Evolutionary conservation across 1,140 invertebrate species (phyloP).

Genomic region (Chrysomallon squamiferum): DNA sequence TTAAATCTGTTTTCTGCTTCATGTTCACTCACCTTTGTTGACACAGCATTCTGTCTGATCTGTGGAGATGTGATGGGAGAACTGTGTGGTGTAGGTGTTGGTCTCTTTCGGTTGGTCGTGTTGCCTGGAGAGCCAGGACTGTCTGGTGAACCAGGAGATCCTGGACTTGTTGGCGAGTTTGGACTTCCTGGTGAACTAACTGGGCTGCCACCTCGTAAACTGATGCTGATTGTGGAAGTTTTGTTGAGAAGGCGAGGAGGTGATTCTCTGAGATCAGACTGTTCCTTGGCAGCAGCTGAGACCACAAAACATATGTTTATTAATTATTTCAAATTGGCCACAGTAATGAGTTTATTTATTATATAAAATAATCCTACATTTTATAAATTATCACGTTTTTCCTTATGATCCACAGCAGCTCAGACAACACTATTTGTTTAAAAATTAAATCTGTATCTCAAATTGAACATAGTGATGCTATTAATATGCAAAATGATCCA

Average conservation of each 20-base stretch:
- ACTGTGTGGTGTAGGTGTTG: slow-evolving; percentile 35
- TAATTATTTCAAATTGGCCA: too few species aligned
- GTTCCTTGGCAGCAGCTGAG: slow-evolving; percentile 51
- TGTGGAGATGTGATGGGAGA: slow-evolving; percentile 28
- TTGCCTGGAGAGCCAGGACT: slow-evolving; percentile 39
- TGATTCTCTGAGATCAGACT: slow-evolving; percentile 41
- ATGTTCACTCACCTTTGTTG: slow-evolving; percentile 36
- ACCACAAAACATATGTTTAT: slow-evolving; percentile 15
- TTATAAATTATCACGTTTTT: too few species aligned
- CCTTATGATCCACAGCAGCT: too few species aligned
- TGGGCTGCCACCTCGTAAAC: slow-evolving; percentile 45
- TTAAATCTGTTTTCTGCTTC: too few species aligned
- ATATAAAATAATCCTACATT: too few species aligned
- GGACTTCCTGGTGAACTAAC: slow-evolving; percentile 29
- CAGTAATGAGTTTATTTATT: too few species aligned
- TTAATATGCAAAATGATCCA: too few species aligned
- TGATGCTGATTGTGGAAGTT: slow-evolving; percentile 55
- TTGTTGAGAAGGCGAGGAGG: slow-evolving; percentile 50
- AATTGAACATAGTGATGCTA: too few species aligned
- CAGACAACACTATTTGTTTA: too few species aligned
- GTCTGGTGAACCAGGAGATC: slow-evolving; percentile 33
- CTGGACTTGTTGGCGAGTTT: slow-evolving; percentile 31
- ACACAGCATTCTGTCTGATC: slow-evolving; percentile 23
- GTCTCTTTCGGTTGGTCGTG: neutral
- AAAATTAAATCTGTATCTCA: too few species aligned